A percentile compares a stretch with the other conserved stretches of the same genome.
phyloP scores from a whole-genome alignment of 2,888 invertebrate species.

The Pteria penguin region DNA sequence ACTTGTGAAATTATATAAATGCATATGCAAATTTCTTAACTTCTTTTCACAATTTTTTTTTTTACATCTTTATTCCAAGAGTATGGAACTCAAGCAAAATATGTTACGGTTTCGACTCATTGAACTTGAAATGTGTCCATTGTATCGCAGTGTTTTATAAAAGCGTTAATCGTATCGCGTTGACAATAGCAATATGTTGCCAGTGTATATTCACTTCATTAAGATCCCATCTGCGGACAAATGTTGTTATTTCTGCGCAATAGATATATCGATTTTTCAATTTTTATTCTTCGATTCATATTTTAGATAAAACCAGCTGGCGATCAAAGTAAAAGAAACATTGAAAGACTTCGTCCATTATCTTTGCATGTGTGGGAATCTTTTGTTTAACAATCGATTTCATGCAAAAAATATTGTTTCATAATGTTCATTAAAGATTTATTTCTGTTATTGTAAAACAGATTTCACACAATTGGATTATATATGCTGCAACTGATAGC shows the following conservation, averaged over 20 bases:
- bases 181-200: not conserved
- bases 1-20: too few relatives aligned
- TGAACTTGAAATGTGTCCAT: not conserved
- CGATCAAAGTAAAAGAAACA: not conserved
- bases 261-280: not conserved
- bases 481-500: too few relatives aligned
- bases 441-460: too few relatives aligned
- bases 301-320: conserved; percentile 11
- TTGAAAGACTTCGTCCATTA: not conserved
- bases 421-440: too few relatives aligned
- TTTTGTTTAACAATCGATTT: too few relatives aligned
- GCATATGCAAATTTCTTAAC: too few relatives aligned
- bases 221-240: conserved; percentile 1
- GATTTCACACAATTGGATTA: too few relatives aligned
- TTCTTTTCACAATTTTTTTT: too few relatives aligned
- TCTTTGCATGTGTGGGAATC: too few relatives aligned
- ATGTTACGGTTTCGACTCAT: not conserved
- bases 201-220: conserved; percentile 12
- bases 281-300: conserved; percentile 9
- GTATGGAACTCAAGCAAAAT: not conserved
- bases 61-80: too few relatives aligned
- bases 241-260: not conserved
- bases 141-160: not conserved
- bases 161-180: not conserved
- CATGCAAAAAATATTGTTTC: too few relatives aligned